Base-by-base conservation (phyloP, 2,888 invertebrate genomes). In the Caenorhabditis wallacei region DNA sequence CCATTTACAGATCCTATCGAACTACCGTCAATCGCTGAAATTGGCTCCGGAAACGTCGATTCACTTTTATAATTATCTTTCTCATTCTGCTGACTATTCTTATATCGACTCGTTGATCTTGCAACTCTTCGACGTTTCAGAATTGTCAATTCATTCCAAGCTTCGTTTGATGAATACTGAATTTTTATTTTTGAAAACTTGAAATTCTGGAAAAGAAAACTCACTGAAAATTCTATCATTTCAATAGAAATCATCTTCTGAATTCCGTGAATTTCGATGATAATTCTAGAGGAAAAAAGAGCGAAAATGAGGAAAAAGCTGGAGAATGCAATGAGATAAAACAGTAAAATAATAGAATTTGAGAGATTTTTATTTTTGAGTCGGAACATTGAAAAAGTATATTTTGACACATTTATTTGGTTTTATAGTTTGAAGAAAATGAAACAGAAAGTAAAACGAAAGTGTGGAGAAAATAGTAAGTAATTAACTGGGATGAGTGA, bases 101-200 rank as follows among this genome's bases (percentile, higher is more conserved):
- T 16, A 24, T 57, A 43, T 8, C 30, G 10, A 1, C 10, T 26
- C 16, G 48, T 46, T 13, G 26, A 51, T n/a, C 56, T 22, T 16
- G 11, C n/a, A 1, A 8, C 5, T 26, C 71, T 59, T 26, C 51
- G 13, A 10, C 30, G 35, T 53, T 51, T 48, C 51, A 66, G 18
- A 20, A 16, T 5, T 4, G n/a, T 59, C 53, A 80, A 35, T 56
- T 66, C 53, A 2, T 35, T 54, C 80, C 80, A 80, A 0, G 74
- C 74, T 43, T 80, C 80, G 51, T 74, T 74, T 8, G 72, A 69
- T 16, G 80, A 57, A 46, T 74, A 74, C 80, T 80, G 48, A 18
- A 79, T 46, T n/a, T 8, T 22, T 64, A n/a, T n/a, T n/a, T n/a
- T n/a, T n/a, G n/a, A 3, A 30, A 30, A 30, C 30, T 30, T 30